These are phyloP conservation scores for Pheosia gnoma DNA, from an alignment of 2,888 invertebrate species.

Conservation along the genomic window DNA sequence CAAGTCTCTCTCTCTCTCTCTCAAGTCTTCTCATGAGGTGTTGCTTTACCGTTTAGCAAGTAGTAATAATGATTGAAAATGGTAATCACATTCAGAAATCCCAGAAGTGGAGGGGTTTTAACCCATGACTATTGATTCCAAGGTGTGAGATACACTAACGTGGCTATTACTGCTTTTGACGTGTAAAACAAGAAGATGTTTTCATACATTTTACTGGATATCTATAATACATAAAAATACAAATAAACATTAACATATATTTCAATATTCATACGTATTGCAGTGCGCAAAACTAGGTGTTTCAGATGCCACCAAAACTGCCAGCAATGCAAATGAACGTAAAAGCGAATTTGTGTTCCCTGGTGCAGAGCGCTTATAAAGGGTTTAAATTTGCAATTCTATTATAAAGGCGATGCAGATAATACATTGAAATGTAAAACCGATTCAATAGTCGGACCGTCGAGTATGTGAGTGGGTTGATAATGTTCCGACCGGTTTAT, in stretches of 20 bases:
- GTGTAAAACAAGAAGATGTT: too few species aligned
- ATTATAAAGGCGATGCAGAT: constrained; percentile 76
- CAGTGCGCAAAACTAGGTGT: constrained; percentile 45
- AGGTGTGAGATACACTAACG: too few species aligned
- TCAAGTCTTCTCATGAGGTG: too few species aligned
- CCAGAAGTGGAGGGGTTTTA: too few species aligned
- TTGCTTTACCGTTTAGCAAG: too few species aligned
- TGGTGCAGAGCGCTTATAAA: constrained; percentile 80
- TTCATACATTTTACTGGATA: background rate
- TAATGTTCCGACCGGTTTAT: constrained; percentile 31
- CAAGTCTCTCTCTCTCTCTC: too few species aligned
- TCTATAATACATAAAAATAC: background rate
- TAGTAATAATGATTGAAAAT: too few species aligned
- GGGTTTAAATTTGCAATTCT: constrained; percentile 83
- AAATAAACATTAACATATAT: background rate
- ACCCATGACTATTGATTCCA: too few species aligned
- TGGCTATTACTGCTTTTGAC: too few species aligned
- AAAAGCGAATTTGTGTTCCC: constrained; percentile 82
- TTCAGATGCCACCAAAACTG: constrained; percentile 72
- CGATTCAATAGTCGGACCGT: constrained; percentile 61
- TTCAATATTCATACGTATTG: constrained; percentile 33
- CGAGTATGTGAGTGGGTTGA: constrained; percentile 42
- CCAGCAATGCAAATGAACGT: constrained; percentile 78
- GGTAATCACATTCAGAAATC: too few species aligned
- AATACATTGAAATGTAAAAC: constrained; percentile 74